phyloP scores from a whole-genome alignment of 2,888 invertebrate species.

The Elaeidobius kamerunicus region DNA sequence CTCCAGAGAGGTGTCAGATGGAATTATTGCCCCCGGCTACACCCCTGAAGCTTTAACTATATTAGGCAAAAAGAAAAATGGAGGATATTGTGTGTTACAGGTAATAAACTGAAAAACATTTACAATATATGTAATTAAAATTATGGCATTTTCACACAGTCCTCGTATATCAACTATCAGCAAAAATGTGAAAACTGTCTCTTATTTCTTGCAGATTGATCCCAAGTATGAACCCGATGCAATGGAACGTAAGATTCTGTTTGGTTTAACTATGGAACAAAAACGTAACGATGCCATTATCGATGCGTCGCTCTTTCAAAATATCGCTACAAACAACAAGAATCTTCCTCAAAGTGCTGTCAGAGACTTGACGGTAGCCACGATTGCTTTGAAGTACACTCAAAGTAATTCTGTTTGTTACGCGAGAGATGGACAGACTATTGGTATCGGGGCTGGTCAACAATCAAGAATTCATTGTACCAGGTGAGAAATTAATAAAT shows the following conservation, averaged over 20 bases:
- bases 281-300: conserved; percentile 87
- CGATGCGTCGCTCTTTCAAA: conserved; percentile 70
- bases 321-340: conserved; percentile 73
- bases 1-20: conserved; percentile 93
- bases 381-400: conserved; percentile 94
- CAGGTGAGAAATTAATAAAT: conserved; percentile 35
- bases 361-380: conserved; percentile 91
- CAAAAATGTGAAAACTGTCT: no score
- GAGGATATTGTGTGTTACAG: conserved; percentile 85
- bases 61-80: conserved; percentile 92
- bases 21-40: conserved; percentile 96
- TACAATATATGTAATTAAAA: no score
- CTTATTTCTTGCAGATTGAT: conserved; percentile 63
- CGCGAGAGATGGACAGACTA: conserved; percentile 84
- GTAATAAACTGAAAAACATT: conserved; percentile 21
- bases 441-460: conserved; percentile 98
- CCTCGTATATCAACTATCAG: no score
- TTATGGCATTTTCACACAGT: no score
- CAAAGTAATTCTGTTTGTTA: conserved; percentile 99
- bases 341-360: conserved; percentile 69
- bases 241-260: conserved; percentile 79
- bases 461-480: conserved; percentile 99
- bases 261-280: conserved; percentile 83
- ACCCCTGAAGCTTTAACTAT: conserved; percentile 77
- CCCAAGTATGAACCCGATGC: conserved; percentile 75